Evolutionary conservation across 2,797 vertebrate species (phyloP).

Genomic region (Taenioides sp.): DNA sequence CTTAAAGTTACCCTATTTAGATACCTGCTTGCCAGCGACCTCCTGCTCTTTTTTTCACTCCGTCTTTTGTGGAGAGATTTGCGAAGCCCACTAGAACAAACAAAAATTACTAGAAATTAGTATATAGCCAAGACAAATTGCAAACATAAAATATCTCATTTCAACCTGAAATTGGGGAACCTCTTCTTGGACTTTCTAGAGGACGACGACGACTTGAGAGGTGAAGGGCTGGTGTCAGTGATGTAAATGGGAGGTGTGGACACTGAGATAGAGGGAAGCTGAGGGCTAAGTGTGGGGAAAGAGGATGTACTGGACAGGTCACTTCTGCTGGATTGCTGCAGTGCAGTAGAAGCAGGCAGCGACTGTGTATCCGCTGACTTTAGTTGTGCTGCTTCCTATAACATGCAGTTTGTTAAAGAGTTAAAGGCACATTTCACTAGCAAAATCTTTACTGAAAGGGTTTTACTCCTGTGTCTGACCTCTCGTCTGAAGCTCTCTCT

Average conservation of each 20-base stretch:
- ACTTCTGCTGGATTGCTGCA: constrained; percentile 46
- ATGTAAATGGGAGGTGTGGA: constrained; percentile 68
- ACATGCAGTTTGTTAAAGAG: not conserved
- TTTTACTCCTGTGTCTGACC: constrained; percentile 47
- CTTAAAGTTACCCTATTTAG: not conserved
- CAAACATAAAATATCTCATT: constrained; percentile 1
- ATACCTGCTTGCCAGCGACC: constrained; percentile 82
- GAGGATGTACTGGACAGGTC: constrained; percentile 61
- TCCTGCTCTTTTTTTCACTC: constrained; percentile 76
- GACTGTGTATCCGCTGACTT: constrained; percentile 61
- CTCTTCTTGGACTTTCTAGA: constrained; percentile 82
- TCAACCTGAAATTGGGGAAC: constrained; percentile 90
- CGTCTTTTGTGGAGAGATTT: constrained; percentile 87
- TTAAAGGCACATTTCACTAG: not conserved
- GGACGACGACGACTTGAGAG: constrained; percentile 61
- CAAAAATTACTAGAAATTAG: not conserved
- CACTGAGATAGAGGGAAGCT: constrained; percentile 65
- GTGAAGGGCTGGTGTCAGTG: constrained; percentile 56
- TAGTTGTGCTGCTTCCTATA: constrained; percentile 59
- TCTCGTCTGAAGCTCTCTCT: constrained; percentile 78
- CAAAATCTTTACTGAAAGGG: not conserved
- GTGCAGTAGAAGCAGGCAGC: constrained; percentile 38
- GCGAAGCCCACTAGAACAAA: constrained; percentile 80
- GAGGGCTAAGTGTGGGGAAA: constrained; percentile 58
- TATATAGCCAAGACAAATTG: not conserved